Percentiles rank a stretch among this genome's conserved stretches.
Evolutionary conservation across 1,140 invertebrate species (phyloP).

Genomic region (Bombus sylvicola): DNA sequence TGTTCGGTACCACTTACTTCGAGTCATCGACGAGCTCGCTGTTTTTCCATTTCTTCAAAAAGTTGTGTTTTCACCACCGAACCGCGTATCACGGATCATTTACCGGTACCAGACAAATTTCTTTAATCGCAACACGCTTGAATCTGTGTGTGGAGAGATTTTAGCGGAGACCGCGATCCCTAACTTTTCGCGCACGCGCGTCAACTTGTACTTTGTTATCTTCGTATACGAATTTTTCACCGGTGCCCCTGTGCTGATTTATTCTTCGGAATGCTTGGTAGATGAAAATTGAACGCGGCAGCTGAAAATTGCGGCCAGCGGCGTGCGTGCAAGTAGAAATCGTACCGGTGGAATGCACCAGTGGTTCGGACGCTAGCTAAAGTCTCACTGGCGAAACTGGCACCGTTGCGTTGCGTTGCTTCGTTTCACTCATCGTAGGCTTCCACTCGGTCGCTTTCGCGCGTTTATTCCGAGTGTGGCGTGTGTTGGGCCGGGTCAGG

Average conservation of each 20-base stretch:
- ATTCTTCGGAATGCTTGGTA: too few species aligned
- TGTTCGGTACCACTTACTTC: slow-evolving; percentile 8
- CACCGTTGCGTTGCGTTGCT: neutral
- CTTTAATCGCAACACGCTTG: neutral
- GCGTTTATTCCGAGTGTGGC: neutral
- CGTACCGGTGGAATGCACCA: slow-evolving; percentile 16
- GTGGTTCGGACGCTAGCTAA: slow-evolving; percentile 39
- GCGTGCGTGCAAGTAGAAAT: neutral
- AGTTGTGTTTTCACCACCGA: too few species aligned
- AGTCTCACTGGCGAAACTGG: slow-evolving; percentile 36
- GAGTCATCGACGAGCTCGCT: neutral
- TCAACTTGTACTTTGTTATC: neutral
- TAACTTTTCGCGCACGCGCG: neutral
- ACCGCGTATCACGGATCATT: neutral
- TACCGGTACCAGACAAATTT: neutral
- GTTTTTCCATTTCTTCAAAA: neutral
- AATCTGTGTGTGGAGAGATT: neutral
- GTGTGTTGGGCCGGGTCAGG: neutral
- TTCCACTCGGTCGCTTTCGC: slow-evolving; percentile 25
- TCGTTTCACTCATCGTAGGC: slow-evolving; percentile 23
- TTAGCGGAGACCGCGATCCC: too few species aligned
- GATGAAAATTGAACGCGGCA: too few species aligned
- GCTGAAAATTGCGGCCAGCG: too few species aligned
- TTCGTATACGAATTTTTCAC: too few species aligned
- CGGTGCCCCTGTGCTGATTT: too few species aligned